These are phyloP conservation scores for Calliopsis andreniformis DNA, from an alignment of 1,140 invertebrate species.

Conservation along the genomic window DNA sequence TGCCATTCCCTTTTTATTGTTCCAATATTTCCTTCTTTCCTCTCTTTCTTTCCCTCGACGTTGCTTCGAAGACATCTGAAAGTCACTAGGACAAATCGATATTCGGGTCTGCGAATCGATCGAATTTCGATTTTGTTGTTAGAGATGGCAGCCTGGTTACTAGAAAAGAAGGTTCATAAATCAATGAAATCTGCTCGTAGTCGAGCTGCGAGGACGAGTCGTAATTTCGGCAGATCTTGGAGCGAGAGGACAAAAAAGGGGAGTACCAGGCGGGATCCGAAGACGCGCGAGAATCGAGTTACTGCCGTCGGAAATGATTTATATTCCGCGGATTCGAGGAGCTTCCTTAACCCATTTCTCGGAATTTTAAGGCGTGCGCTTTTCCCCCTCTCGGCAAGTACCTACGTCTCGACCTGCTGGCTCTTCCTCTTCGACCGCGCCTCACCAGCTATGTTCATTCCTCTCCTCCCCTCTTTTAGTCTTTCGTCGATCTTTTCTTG, in stretches of 20 bases:
- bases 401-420: not conserved
- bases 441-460: slow-evolving; percentile 3
- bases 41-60: slow-evolving; percentile 16
- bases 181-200: slow-evolving; percentile 18
- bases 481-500: slow-evolving; percentile 29
- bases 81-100: slow-evolving; percentile 60
- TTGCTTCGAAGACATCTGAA: slow-evolving; percentile 35
- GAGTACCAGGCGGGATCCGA: slow-evolving; percentile 28
- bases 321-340: slow-evolving; percentile 65
- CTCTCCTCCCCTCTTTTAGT: not conserved
- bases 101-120: slow-evolving; percentile 22
- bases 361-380: slow-evolving; percentile 53
- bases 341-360: slow-evolving; percentile 68
- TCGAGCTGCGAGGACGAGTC: not conserved
- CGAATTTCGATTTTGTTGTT: not conserved
- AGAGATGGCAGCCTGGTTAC: not conserved
- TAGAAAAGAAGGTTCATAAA: too few relatives aligned
- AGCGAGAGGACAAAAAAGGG: slow-evolving; percentile 42
- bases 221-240: slow-evolving; percentile 43
- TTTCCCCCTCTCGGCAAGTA: slow-evolving; percentile 24
- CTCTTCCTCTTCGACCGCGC: slow-evolving; percentile 12
- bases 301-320: slow-evolving; percentile 66
- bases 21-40: too few relatives aligned
- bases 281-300: slow-evolving; percentile 65
- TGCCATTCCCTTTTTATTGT: not conserved